These are phyloP conservation scores for Nycticorax nycticorax DNA, from an alignment of 2,113 vertebrate species.

Conservation along the genomic window DNA sequence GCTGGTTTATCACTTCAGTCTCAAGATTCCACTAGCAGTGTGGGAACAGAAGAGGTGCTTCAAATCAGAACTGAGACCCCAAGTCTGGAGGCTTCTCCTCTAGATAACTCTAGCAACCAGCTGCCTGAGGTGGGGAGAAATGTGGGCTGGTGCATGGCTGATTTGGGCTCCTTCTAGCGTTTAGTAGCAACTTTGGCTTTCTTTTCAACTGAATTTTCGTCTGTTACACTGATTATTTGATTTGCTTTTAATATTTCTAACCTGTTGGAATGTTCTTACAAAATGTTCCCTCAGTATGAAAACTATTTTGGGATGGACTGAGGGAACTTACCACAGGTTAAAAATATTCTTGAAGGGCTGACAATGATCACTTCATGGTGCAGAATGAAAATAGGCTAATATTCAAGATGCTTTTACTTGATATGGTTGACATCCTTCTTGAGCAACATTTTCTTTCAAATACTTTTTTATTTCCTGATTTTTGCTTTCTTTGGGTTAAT, in stretches of 20 bases:
- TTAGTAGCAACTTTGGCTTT: slow-evolving; percentile 39
- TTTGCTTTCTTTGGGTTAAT: slow-evolving; percentile 74
- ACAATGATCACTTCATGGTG: slow-evolving; percentile 63
- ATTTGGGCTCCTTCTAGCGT: slow-evolving; percentile 84
- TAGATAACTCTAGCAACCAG: slow-evolving; percentile 95
- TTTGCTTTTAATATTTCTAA: slow-evolving; percentile 80
- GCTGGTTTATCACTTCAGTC: slow-evolving; percentile 88
- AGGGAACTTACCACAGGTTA: slow-evolving; percentile 75
- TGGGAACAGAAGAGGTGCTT: slow-evolving; percentile 84
- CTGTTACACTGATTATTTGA: slow-evolving; percentile 70
- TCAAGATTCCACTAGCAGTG: slow-evolving; percentile 89
- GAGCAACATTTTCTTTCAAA: slow-evolving; percentile 55
- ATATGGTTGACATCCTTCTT: slow-evolving; percentile 57
- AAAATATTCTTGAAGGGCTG: slow-evolving; percentile 73
- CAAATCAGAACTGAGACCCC: slow-evolving; percentile 87
- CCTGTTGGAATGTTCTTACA: slow-evolving; percentile 67
- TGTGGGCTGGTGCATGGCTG: slow-evolving; percentile 87
- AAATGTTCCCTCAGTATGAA: background rate
- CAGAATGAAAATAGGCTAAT: slow-evolving; percentile 51
- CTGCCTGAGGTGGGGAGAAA: slow-evolving; percentile 98
- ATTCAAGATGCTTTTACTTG: slow-evolving; percentile 56
- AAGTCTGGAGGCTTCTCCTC: slow-evolving; percentile 87
- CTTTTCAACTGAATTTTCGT: slow-evolving; percentile 63
- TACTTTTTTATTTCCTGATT: slow-evolving; percentile 44
- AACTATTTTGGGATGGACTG: background rate